Conservation (phyloP, 2,888 invertebrate genomes). For the Dromius quadrimaculatus region DNA sequence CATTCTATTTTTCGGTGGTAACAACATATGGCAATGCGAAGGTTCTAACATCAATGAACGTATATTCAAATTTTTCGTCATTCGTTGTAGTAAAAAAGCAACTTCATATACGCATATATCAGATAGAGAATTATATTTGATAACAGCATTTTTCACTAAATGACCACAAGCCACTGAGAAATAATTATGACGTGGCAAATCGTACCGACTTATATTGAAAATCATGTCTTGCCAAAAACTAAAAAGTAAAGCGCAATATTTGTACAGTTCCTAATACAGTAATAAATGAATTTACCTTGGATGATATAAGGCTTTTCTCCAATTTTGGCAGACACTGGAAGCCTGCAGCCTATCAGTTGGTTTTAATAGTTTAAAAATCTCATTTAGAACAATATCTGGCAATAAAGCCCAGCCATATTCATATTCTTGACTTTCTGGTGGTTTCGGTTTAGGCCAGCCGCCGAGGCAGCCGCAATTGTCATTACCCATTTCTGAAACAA, state of each 20-base stretch:
- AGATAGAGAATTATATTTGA: conserved; percentile 63
- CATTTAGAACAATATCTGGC: conserved; percentile 63
- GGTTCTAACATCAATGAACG: conserved; percentile 64
- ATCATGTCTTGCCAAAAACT: conserved; percentile 65
- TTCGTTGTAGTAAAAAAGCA: conserved; percentile 61
- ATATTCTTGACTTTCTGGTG: conserved; percentile 37
- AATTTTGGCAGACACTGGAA: conserved; percentile 64
- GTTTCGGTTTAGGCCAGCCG: conserved; percentile 64
- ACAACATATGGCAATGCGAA: conserved; percentile 64
- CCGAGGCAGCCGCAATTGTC: conserved; percentile 61
- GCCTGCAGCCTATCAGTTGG: conserved; percentile 63
- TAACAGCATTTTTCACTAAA: conserved; percentile 62
- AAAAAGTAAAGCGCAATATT: conserved; percentile 54
- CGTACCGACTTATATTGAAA: conserved; percentile 62
- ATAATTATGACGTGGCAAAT: conserved; percentile 62
- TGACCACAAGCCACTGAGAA: conserved; percentile 61
- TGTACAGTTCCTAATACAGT: conserved; percentile 1
- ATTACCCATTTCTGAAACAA: conserved; percentile 62
- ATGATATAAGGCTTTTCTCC: conserved; percentile 65
- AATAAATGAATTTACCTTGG: conserved; percentile 61
- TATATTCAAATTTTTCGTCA: conserved; percentile 63
- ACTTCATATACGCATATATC: conserved; percentile 63
- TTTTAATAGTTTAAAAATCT: conserved; percentile 63
- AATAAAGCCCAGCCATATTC: conserved; percentile 63
- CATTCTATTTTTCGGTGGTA: conserved; percentile 55